Percentiles rank a stretch among this genome's conserved stretches.
phyloP scores from a whole-genome alignment of 1,140 invertebrate species.

The Drosophila varians region DNA sequence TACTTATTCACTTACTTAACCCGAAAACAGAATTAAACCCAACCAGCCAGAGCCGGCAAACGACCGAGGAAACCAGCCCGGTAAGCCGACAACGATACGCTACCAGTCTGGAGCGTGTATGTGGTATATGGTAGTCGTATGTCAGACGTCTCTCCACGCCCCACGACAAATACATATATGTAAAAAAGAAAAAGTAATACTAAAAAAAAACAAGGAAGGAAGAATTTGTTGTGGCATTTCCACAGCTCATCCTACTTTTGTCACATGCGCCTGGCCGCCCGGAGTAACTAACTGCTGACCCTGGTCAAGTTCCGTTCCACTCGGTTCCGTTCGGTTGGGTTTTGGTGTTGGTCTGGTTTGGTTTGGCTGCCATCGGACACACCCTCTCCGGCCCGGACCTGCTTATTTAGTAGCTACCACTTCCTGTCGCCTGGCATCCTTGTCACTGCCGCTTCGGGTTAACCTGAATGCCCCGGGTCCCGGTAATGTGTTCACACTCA shows the following conservation, averaged over 20 bases:
- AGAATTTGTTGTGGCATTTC: constrained; percentile 26
- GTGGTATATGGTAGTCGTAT: constrained; percentile 10
- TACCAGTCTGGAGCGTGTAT: not conserved
- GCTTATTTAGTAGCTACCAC: constrained; percentile 52
- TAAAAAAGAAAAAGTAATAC: not conserved
- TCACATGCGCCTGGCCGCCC: constrained; percentile 43
- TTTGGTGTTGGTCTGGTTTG: not conserved
- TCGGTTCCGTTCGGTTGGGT: constrained; percentile 29
- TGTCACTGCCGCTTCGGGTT: constrained; percentile 35
- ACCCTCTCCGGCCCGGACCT: constrained; percentile 37
- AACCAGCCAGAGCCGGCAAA: constrained; percentile 12
- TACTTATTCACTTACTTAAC: constrained; percentile 71
- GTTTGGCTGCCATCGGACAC: constrained; percentile 17
- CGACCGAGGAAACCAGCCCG: constrained; percentile 8
- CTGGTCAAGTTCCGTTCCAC: constrained; percentile 41
- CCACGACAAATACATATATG: not conserved
- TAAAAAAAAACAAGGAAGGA: not conserved
- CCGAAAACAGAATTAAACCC: constrained; percentile 49
- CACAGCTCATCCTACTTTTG: constrained; percentile 58
- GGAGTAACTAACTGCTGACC: constrained; percentile 18
- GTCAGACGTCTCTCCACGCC: constrained; percentile 14
- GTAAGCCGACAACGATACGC: constrained; percentile 53
- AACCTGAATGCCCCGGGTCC: constrained; percentile 40
- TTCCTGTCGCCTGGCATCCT: constrained; percentile 54
- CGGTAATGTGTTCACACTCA: constrained; percentile 50